A percentile compares a stretch with the other conserved stretches of the same genome.
Conservation (phyloP, 1,140 invertebrate genomes). For the Globodera rostochiensis region DNA sequence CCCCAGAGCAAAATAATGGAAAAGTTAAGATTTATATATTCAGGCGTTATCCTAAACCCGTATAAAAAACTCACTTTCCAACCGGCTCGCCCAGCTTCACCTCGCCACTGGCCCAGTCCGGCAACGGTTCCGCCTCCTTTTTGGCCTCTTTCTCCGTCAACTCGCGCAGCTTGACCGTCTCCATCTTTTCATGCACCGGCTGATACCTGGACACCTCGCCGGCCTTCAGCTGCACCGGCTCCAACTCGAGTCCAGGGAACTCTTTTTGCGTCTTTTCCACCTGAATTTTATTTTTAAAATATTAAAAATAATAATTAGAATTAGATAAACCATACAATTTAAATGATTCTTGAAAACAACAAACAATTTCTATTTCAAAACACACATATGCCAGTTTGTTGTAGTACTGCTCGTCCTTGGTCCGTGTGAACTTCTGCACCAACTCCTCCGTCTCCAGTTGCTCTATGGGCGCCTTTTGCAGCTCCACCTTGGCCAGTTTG, state of each 20-base stretch:
- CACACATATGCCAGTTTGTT: conserved; percentile 56
- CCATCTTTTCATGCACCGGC: conserved; percentile 54
- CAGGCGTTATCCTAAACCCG: not conserved
- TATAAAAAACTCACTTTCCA: conserved; percentile 33
- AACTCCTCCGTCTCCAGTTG: conserved; percentile 63
- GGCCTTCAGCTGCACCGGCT: conserved; percentile 57
- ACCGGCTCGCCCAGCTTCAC: conserved; percentile 56
- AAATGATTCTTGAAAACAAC: no score
- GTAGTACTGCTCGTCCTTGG: conserved; percentile 63
- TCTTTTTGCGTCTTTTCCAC: conserved; percentile 55
- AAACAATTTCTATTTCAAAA: not conserved
- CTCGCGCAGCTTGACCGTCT: conserved; percentile 44
- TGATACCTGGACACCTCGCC: conserved; percentile 58
- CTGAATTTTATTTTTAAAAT: not conserved
- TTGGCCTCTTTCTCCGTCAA: conserved; percentile 26
- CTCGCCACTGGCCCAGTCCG: conserved; percentile 43
- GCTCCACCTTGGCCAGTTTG: conserved; percentile 59
- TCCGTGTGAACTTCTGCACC: conserved; percentile 58
- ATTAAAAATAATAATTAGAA: no score
- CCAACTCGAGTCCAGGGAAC: conserved; percentile 58
- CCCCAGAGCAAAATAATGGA: no score
- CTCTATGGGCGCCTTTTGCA: conserved; percentile 56
- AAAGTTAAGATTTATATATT: no score
- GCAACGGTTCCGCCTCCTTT: conserved; percentile 38
- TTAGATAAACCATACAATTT: no score